phyloP scores from a whole-genome alignment of 2,113 vertebrate genomes.

The Plectropomus leopardus region DNA sequence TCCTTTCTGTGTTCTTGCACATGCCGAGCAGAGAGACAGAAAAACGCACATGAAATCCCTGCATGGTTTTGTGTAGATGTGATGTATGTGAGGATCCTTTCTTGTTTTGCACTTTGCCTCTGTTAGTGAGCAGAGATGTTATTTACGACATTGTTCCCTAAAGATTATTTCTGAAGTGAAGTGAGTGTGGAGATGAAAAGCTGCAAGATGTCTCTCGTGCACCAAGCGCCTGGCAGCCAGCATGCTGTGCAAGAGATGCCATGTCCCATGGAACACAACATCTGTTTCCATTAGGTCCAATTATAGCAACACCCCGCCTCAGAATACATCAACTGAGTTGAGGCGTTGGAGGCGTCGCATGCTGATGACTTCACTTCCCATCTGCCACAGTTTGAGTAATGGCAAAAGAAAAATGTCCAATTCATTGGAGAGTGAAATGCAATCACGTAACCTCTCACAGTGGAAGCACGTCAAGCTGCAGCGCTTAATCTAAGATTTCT shows the following conservation, averaged over 20 bases:
- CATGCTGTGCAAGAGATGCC: constrained; percentile 55
- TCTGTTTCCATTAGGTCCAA: constrained; percentile 77
- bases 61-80: background rate
- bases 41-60: background rate
- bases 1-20: constrained; percentile 40
- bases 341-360: constrained; percentile 55
- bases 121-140: constrained; percentile 15
- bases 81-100: constrained; percentile 9
- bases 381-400: constrained; percentile 68
- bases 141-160: constrained; percentile 34
- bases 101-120: constrained; percentile 27
- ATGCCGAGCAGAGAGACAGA: background rate
- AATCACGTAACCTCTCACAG: constrained; percentile 59
- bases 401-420: constrained; percentile 62
- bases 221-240: constrained; percentile 43
- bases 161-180: constrained; percentile 48
- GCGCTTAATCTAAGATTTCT: constrained; percentile 43
- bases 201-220: constrained; percentile 52
- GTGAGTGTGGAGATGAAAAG: constrained; percentile 55
- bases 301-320: constrained; percentile 60
- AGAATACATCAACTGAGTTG: constrained; percentile 63
- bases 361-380: constrained; percentile 78
- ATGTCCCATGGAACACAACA: constrained; percentile 69
- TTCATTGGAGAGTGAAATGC: constrained; percentile 74
- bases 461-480: constrained; percentile 50